Evolutionary conservation across 2,113 vertebrate species (phyloP).

Genomic region (Cyanocitta stelleri): DNA sequence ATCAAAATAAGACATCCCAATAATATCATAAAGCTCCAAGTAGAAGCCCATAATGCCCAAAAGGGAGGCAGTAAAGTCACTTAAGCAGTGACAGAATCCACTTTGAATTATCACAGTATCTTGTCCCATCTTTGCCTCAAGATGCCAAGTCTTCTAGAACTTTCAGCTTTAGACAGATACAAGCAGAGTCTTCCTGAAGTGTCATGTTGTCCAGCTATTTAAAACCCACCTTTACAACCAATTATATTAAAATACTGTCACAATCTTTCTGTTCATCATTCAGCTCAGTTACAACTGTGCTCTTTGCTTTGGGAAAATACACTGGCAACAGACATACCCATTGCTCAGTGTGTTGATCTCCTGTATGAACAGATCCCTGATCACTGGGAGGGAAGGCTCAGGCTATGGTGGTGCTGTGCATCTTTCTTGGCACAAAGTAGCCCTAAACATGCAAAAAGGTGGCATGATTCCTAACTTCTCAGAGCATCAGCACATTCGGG

Average conservation of each 20-base stretch:
- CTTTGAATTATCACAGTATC: not conserved
- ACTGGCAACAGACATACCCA: fast-evolving
- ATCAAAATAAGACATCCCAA: not conserved
- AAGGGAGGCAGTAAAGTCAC: not conserved
- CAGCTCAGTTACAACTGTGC: not conserved
- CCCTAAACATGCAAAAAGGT: not conserved
- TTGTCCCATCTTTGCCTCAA: not conserved
- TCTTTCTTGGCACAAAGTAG: not conserved
- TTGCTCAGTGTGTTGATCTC: not conserved
- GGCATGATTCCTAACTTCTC: not conserved
- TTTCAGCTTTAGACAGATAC: not conserved
- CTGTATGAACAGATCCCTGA: not conserved
- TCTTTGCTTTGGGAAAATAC: not conserved
- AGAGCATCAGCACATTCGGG: not conserved
- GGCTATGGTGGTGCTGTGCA: not conserved
- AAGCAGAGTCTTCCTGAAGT: not conserved
- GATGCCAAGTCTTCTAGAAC: not conserved
- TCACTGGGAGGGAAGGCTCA: not conserved
- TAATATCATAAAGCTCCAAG: not conserved
- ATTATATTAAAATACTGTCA: not conserved
- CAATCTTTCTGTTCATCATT: not conserved
- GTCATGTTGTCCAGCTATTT: not conserved
- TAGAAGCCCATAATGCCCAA: not conserved
- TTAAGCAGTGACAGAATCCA: not conserved
- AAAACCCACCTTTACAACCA: not conserved